phyloP scores from a whole-genome alignment of 2,888 invertebrate genomes.

The Cosmia trapezina region DNA sequence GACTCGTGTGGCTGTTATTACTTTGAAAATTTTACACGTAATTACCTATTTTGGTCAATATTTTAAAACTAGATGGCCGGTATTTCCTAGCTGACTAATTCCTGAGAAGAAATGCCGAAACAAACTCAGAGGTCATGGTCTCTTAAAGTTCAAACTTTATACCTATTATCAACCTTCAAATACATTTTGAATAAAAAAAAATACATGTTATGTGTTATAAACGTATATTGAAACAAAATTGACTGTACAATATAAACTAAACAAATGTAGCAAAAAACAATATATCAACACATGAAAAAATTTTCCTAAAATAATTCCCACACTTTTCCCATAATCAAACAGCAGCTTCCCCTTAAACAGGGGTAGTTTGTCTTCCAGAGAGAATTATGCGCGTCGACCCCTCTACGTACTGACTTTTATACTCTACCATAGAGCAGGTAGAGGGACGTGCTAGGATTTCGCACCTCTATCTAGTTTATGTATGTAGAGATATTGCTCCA shows the following conservation, averaged over 20 bases:
- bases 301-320: not conserved
- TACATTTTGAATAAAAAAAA: no score
- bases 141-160: no score
- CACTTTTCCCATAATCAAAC: conserved; percentile 15
- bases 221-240: no score
- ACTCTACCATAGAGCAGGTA: conserved; percentile 63
- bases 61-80: no score
- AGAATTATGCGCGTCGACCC: conserved; percentile 65
- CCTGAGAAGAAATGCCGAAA: no score
- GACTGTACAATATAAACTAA: not conserved
- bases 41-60: no score
- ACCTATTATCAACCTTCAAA: no score
- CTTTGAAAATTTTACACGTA: no score
- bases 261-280: not conserved
- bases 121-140: no score
- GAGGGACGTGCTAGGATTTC: conserved; percentile 58
- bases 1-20: no score
- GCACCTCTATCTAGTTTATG: conserved; percentile 61
- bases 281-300: not conserved
- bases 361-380: conserved; percentile 60
- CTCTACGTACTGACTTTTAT: conserved; percentile 60
- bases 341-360: conserved; percentile 54
- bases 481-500: conserved; percentile 47
- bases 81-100: no score
- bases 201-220: no score